phyloP scores from a whole-genome alignment of 2,797 vertebrate genomes.

The Hydrophis major region DNA sequence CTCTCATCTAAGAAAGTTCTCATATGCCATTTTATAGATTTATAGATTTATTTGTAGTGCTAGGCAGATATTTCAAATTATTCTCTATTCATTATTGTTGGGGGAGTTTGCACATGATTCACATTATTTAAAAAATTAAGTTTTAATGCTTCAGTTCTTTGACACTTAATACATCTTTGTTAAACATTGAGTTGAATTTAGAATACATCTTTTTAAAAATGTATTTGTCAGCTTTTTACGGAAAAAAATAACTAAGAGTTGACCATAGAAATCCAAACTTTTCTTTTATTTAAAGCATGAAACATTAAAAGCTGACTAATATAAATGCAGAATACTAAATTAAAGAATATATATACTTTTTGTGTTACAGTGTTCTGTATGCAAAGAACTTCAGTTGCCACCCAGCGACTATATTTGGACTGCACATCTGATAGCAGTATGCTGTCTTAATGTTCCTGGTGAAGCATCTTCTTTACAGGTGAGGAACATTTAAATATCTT shows the following conservation, averaged over 20 bases:
- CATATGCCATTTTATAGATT: neutral
- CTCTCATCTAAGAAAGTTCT: neutral
- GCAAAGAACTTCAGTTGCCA: conserved; percentile 92
- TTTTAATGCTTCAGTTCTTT: neutral
- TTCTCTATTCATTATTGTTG: neutral
- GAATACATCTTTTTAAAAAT: neutral
- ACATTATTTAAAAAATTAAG: neutral
- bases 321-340: neutral
- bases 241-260: neutral
- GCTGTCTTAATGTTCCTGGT: conserved; percentile 65
- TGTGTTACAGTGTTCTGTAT: conserved; percentile 81
- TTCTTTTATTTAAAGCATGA: neutral
- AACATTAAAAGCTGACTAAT: neutral
- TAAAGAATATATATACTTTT: neutral
- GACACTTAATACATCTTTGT: neutral
- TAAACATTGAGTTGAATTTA: neutral
- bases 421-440: conserved; percentile 83
- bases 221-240: neutral
- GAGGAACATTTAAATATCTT: conserved; percentile 27
- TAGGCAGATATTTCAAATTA: neutral
- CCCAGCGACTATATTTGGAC: conserved; percentile 79
- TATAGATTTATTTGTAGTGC: neutral
- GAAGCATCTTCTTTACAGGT: conserved; percentile 80
- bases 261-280: neutral
- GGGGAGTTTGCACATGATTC: neutral